Percentiles rank a stretch among this genome's conserved stretches.
Conservation (phyloP, 2,888 invertebrate genomes). For the Dyspetes luteomarginatus region DNA sequence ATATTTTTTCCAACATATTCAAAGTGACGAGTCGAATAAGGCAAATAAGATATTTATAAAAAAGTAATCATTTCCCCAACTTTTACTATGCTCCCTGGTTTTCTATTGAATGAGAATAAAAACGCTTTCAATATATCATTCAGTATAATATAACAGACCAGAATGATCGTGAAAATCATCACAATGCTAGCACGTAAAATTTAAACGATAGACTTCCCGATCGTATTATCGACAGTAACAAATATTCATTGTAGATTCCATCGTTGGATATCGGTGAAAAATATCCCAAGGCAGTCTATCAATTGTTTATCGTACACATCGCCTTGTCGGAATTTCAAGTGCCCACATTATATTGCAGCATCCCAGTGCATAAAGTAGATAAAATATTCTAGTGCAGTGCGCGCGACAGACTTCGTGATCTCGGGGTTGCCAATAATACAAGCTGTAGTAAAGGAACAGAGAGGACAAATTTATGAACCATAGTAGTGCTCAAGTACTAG, state of each 20-base stretch:
- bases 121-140: no score
- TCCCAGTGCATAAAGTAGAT: constrained; percentile 24
- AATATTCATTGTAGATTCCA: constrained; percentile 18
- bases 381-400: constrained; percentile 22
- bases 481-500: constrained; percentile 7
- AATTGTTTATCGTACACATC: constrained; percentile 16
- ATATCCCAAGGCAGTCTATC: constrained; percentile 21
- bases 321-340: constrained; percentile 31
- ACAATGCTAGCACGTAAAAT: no score
- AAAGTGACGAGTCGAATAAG: no score
- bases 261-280: constrained; percentile 1
- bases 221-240: no score
- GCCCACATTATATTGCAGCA: constrained; percentile 4
- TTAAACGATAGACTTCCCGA: no score
- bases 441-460: constrained; percentile 32
- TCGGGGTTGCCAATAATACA: constrained; percentile 33
- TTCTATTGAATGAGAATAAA: no score
- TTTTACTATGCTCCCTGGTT: no score
- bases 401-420: constrained; percentile 40
- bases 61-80: no score
- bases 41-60: no score
- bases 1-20: no score
- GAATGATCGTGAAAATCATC: no score
- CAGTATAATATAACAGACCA: no score
- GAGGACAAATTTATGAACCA: constrained; percentile 58